phyloP scores from a whole-genome alignment of 2,888 invertebrate genomes.

The Pterobdella sp. region DNA sequence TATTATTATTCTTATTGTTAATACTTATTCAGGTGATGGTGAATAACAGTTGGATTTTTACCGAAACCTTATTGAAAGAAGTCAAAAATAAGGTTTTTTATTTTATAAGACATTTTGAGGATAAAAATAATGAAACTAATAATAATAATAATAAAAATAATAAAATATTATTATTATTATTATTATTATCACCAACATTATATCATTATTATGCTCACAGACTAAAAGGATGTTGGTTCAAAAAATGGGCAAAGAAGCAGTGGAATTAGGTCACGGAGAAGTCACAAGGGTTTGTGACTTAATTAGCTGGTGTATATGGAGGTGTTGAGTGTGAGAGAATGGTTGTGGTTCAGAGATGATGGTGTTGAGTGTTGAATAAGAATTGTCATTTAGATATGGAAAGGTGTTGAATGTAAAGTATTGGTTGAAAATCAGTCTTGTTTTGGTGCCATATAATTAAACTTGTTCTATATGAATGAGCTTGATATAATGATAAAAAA shows the following conservation, averaged over 20 bases:
- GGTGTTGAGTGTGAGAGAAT: no score
- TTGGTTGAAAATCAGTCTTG: no score
- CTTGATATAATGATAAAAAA: no score
- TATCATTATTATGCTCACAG: conserved; percentile 55
- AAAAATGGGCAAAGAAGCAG: conserved; percentile 91
- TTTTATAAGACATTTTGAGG: not conserved
- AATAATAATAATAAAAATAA: no score
- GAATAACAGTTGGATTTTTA: conserved; percentile 94
- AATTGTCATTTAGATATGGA: no score
- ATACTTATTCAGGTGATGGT: conserved; percentile 58
- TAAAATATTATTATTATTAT: not conserved
- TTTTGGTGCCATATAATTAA: no score
- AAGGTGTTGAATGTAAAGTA: no score
- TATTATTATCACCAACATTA: not conserved
- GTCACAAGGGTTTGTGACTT: conserved; percentile 58
- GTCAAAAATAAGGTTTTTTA: conserved; percentile 51
- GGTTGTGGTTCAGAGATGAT: no score
- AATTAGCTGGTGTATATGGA: no score
- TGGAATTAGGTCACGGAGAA: conserved; percentile 74
- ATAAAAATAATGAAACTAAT: no score
- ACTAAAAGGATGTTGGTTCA: conserved; percentile 97
- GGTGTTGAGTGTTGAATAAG: no score
- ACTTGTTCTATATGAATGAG: no score
- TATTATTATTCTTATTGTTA: not conserved
- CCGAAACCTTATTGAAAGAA: conserved; percentile 87